Conservation (phyloP, 2,888 invertebrate genomes). For the Trypoxylon attenuatum region DNA sequence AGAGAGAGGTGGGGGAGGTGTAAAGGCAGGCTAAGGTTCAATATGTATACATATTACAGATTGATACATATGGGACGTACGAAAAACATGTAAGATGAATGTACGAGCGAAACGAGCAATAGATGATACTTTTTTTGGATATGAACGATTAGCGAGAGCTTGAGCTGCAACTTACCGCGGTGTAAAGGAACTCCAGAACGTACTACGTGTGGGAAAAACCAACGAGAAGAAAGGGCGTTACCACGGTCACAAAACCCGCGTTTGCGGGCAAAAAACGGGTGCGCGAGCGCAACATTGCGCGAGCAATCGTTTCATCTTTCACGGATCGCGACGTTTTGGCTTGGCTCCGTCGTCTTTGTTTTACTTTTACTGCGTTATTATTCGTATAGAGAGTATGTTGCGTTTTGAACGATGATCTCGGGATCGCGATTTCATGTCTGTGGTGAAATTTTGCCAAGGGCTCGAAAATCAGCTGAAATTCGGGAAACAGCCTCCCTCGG, state of each 20-base stretch:
- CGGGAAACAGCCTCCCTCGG: slow-evolving; percentile 4
- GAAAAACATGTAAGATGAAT: slow-evolving; percentile 68
- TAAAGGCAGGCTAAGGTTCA: slow-evolving; percentile 23
- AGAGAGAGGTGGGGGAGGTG: slow-evolving; percentile 45
- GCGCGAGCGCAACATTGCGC: slow-evolving; percentile 55
- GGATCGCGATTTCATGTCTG: neutral
- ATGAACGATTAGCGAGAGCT: slow-evolving; percentile 73
- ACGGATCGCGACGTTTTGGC: neutral
- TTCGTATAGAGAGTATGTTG: too few species aligned
- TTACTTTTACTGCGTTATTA: neutral
- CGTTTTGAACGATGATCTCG: too few species aligned
- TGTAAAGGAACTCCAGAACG: slow-evolving; percentile 99
- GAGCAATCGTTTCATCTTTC: slow-evolving; percentile 38
- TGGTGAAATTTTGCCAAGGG: neutral
- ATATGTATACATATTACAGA: slow-evolving; percentile 45
- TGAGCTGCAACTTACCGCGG: slow-evolving; percentile 94
- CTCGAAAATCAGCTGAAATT: neutral
- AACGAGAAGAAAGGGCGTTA: slow-evolving; percentile 75
- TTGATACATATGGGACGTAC: slow-evolving; percentile 56
- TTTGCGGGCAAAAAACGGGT: slow-evolving; percentile 60
- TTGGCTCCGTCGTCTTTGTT: neutral
- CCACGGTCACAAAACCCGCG: slow-evolving; percentile 74
- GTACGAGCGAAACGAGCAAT: slow-evolving; percentile 69
- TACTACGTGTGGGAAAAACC: slow-evolving; percentile 82
- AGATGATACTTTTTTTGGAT: slow-evolving; percentile 64